Evolutionary conservation across 2,797 vertebrate genomes (phyloP).

Genomic region (Coilia nasus): DNA sequence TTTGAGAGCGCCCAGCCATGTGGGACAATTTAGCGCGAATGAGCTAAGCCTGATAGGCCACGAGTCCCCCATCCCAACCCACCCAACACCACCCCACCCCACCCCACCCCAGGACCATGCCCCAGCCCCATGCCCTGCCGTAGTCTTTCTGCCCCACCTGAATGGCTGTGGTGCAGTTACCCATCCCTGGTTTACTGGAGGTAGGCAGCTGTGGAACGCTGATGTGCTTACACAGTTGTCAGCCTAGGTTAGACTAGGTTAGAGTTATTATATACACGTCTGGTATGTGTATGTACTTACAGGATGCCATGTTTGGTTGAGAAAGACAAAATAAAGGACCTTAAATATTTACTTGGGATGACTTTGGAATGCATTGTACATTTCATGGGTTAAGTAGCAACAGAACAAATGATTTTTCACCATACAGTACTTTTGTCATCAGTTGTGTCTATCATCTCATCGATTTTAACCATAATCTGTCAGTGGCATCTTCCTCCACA

Average conservation of each 20-base stretch:
- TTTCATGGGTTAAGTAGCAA: background rate
- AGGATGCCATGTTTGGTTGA: background rate
- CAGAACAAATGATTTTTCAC: no score
- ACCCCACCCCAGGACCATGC: background rate
- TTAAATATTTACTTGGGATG: background rate
- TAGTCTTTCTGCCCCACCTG: background rate
- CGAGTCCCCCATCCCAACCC: conserved; percentile 3
- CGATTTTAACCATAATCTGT: background rate
- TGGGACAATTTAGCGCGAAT: conserved; percentile 56
- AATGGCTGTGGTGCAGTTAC: background rate
- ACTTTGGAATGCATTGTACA: background rate
- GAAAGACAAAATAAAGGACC: background rate
- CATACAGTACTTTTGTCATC: background rate
- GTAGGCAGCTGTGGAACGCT: conserved; percentile 21
- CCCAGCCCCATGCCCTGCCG: background rate
- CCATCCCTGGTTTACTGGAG: background rate
- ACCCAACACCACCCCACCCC: no score
- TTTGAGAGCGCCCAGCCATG: conserved; percentile 47
- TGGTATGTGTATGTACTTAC: background rate
- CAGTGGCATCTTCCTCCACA: background rate
- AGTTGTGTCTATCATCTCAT: background rate
- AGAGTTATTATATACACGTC: background rate
- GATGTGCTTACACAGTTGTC: conserved; percentile 36
- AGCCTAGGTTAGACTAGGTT: conserved; percentile 21
- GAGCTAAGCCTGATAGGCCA: conserved; percentile 35